Evolutionary conservation across 2,797 vertebrate species (phyloP), one percentile per base, ranked within the genome.

Genomic region (Hippopotamyrus pictus): DNA sequence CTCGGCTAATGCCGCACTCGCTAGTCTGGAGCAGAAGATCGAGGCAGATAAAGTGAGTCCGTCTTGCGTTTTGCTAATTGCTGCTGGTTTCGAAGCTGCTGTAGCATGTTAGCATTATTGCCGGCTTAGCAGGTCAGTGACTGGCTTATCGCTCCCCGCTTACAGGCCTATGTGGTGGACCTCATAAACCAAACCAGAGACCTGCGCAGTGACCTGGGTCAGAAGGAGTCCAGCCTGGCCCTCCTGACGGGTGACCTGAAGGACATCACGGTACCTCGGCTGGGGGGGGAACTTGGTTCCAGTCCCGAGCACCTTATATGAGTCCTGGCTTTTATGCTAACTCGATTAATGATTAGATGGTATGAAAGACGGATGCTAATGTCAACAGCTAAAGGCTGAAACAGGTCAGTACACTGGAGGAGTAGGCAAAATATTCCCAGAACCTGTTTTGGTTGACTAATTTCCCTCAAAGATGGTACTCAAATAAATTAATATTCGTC

Each of bases 181-280:
- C 95, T 99, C 91, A 97, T 98, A 92, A 97, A 93, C 92, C 97
- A 99, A 95, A 98, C 97, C 93, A 96, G 97, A 94, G 97, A 97
- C 85, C 94, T 98, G 82, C 97, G 97, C 89, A 94, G 92, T 88
- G 96, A 96, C 17, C 90, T 96, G 88, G 95, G 93, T 93, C 95
- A 97, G 92, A 98, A 97, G 93, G 95, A 95, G 0, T 96, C 97
- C 92, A 95, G 92, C 65, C 94, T 97, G 87, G 94, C 94, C 88
- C 95, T 96, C 51, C 93, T 98, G 90, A 95, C 92, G 50, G 96
- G 93, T 92, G 98, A 99, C 91, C 93, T 98, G 2, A 93, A 95
- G 87, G 98, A 99, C 91, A 93, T 99, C 89, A 97, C 94, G 11
- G 98, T 99, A 92, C 46, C n/a, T 46, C 44, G 2, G 44, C 3